Percentiles rank a stretch among this genome's conserved stretches.
These are phyloP conservation scores for Lottia gigantea DNA, from an alignment of 2,888 invertebrate genomes.

Conservation along the genomic window DNA sequence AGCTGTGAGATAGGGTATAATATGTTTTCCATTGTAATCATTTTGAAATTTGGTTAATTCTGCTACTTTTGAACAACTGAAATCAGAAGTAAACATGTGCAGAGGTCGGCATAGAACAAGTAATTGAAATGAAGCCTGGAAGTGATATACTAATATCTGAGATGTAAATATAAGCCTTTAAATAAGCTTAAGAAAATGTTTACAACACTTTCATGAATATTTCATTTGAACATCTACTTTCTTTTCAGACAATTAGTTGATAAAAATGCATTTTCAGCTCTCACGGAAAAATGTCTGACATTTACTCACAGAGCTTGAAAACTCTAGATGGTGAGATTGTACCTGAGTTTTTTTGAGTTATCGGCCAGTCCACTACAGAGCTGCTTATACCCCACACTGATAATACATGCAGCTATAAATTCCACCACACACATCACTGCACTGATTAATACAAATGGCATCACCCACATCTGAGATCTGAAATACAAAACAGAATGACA, in stretches of 20 bases:
- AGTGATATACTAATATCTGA: no score
- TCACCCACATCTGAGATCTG: slow-evolving; percentile 59
- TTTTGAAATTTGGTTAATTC: neutral
- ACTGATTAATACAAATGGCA: slow-evolving; percentile 51
- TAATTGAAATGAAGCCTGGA: no score
- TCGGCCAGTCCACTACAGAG: slow-evolving; percentile 41
- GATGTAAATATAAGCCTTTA: no score
- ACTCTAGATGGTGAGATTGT: no score
- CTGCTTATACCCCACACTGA: slow-evolving; percentile 48
- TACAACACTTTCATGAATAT: no score
- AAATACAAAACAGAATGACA: slow-evolving; percentile 15
- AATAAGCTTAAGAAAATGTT: no score
- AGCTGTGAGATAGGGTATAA: slow-evolving; percentile 27
- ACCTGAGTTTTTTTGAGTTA: neutral
- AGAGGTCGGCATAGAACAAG: no score
- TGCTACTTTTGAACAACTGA: slow-evolving; percentile 31
- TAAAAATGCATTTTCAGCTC: no score
- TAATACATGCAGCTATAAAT: slow-evolving; percentile 48
- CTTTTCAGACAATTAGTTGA: no score
- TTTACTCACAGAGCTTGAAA: no score
- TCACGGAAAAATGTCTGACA: no score
- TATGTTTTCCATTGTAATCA: slow-evolving; percentile 17
- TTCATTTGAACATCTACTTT: no score
- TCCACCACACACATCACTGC: slow-evolving; percentile 37
- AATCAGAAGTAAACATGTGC: neutral